Evolutionary conservation across 2,888 invertebrate species (phyloP), one percentile per base, ranked within the genome.

Genomic region (Cheilosia impressa): DNA sequence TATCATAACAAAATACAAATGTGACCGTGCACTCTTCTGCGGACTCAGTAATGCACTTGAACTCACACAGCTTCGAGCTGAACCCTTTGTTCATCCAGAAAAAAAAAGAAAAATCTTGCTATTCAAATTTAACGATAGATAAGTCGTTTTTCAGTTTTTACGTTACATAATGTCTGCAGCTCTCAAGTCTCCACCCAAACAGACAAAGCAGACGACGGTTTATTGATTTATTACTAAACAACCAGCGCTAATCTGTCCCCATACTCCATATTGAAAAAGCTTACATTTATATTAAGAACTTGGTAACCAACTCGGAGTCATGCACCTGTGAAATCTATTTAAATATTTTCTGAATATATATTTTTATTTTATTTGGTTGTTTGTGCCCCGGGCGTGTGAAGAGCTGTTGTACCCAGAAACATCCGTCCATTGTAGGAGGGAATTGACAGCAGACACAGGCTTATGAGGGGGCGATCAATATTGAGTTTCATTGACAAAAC

Each of bases 301-400:
- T 53, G 53, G 53, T 65, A 55, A 24, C 31, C 43, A 43, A 27
- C 50, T 19, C 60, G 38, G 47, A 65, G 53, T 65, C 73, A 73
- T 55, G 45, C 22, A 73, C 73, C 73, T 63, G 55, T 31, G n/a
- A 17, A 45, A 34, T 53, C 34, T 73, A 7, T 63, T 63, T 63
- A 34, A 62, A 63, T 58, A 50, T 27, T n/a, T 10, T 60, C 22
- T 17, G 53, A 53, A 43, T 31, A 41, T 13, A n/a, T 6, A 10
- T 17, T 63, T 50, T 66, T 52, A 65, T 65, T 50, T n/a, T 34
- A 63, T 50, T 50, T 50, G 15, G 63, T 63, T 52, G 34, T 19
- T 15, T 24, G 24, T 27, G 4, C 24, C 9, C 15, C 6, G 9
- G 19, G 38, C 3, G 9, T 47, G 27, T 27, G 27, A 27, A 27